Evolutionary conservation across 2,888 invertebrate species (phyloP).

Genomic region (Mythimna albipuncta): DNA sequence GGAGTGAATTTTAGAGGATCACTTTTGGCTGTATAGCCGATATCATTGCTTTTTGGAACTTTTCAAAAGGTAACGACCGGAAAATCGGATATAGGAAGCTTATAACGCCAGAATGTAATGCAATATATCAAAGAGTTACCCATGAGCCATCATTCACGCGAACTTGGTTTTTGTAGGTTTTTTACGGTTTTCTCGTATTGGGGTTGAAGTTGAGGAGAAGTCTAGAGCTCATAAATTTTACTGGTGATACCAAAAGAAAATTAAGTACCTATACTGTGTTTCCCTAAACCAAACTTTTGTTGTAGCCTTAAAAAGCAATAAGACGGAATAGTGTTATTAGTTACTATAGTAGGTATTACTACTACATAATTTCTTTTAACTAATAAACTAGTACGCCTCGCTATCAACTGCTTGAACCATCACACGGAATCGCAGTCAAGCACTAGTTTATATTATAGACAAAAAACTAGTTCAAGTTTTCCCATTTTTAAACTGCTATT

Average conservation of each 20-base stretch:
- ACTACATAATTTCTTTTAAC: too few species aligned
- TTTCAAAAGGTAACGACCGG: constrained; percentile 76
- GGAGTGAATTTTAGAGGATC: constrained; percentile 78
- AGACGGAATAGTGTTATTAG: too few species aligned
- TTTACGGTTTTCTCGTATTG: constrained; percentile 24
- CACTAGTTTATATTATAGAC: too few species aligned
- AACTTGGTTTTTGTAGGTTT: constrained; percentile 45
- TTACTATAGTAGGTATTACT: too few species aligned
- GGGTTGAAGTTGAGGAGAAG: constrained; percentile 11
- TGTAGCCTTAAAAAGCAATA: too few species aligned
- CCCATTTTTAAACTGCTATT: neutral
- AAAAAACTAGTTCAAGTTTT: neutral
- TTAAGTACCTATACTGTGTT: neutral
- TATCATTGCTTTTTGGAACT: constrained; percentile 68
- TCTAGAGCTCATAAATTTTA: constrained; percentile 10
- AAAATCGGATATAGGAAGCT: constrained; percentile 74
- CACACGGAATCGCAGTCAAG: too few species aligned
- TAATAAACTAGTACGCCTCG: too few species aligned
- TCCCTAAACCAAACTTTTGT: neutral
- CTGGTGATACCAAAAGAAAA: neutral
- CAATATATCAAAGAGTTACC: constrained; percentile 56
- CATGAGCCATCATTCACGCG: constrained; percentile 37
- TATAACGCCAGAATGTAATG: constrained; percentile 53
- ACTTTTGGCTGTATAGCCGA: constrained; percentile 61
- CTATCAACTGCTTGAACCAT: too few species aligned